Base-by-base conservation (phyloP, 1,140 invertebrate genomes). In the Ceratoteleas bidentatus region DNA sequence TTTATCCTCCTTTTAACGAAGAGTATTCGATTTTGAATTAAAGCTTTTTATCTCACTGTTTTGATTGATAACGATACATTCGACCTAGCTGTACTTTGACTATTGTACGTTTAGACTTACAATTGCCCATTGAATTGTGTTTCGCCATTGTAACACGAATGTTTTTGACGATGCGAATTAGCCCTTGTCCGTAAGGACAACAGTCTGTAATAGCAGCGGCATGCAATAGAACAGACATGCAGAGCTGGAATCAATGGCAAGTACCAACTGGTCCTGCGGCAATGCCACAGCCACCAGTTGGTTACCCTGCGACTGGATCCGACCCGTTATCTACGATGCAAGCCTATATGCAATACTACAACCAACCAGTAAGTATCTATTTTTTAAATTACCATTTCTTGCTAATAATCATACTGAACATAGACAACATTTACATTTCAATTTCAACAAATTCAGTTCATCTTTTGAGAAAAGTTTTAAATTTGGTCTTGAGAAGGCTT, bases 231-330 rank as follows among this genome's bases (percentile, higher is more conserved):
- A 83, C 87, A 81, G 88, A 87, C 84, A 92, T 92, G 91, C 90
- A 92, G 90, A 91, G 87, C 85, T 92, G 91, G 91, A 91, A 91
- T 56, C 90, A 88, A 89, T 92, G 91, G 91, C 90, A 88, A 85
- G 74, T 91, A 85, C 85, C 90, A 79, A 65, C 89, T 84, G 88
- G 85, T 85, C 84, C 90, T 8, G 85, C 86, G 32, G 43, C 88
- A 69, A 86, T 90, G 85, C 89, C 91, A 7, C 91, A 90, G 80
- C 89, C 90, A 73, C 89, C 91, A 80, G 85, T 87, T 85, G 89
- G 88, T 85, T 91, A 90, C 75, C 81, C 86, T 70, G 53, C 86
- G 49, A 54, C 89, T 33, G 90, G 89, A 83, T 70, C 87, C 73
- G 91, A 92, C 85, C 88, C 90, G 40, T 90, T 89, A 87, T 84